These are phyloP conservation scores for Vulpes lagopus DNA, from an alignment of 2,113 vertebrate species.

Conservation along the genomic window DNA sequence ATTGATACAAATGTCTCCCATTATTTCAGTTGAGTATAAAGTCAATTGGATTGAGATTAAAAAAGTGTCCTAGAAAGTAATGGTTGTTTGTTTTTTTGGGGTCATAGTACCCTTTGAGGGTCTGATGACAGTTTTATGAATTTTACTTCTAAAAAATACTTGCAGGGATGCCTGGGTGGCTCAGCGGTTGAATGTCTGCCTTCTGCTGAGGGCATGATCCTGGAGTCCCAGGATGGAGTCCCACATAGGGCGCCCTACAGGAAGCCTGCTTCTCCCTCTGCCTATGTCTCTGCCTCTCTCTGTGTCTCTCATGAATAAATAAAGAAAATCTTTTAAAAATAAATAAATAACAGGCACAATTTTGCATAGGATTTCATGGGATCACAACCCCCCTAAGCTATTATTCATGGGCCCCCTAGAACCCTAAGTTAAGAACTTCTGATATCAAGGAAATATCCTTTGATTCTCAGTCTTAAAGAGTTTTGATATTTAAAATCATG, in stretches of 20 bases:
- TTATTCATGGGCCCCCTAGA: background rate
- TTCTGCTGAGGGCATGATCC: too few relatives aligned
- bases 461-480: background rate
- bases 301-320: too few relatives aligned
- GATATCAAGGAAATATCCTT: background rate
- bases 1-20: background rate
- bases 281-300: too few relatives aligned
- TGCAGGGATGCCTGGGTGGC: background rate
- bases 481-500: constrained; percentile 53
- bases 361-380: background rate
- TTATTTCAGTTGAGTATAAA: background rate
- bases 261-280: too few relatives aligned
- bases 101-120: background rate
- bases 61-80: background rate
- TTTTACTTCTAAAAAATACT: constrained; percentile 51
- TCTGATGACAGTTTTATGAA: background rate
- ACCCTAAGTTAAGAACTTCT: constrained; percentile 4
- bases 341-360: background rate
- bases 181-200: too few relatives aligned
- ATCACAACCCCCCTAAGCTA: background rate
- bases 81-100: background rate
- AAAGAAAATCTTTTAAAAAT: too few relatives aligned
- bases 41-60: background rate
- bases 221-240: too few relatives aligned
- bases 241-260: too few relatives aligned